Percentiles rank a stretch among this genome's conserved stretches.
phyloP scores from a whole-genome alignment of 2,888 invertebrate genomes.

The Mimachlamys varia region DNA sequence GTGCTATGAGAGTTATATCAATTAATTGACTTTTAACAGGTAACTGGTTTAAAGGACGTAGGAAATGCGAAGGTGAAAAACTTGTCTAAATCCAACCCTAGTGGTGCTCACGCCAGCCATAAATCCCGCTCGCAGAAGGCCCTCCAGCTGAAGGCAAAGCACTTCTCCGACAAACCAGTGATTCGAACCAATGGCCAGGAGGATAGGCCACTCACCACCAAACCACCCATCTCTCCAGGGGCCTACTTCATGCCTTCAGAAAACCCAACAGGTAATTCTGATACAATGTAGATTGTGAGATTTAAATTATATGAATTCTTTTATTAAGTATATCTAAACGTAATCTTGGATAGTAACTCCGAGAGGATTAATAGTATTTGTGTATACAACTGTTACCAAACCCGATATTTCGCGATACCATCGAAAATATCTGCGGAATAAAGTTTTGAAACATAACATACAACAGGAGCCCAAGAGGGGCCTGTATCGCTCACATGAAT shows the following conservation, averaged over 20 bases:
- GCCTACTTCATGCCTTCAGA: slow-evolving; percentile 50
- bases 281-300: neutral
- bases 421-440: no score
- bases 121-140: neutral
- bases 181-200: neutral
- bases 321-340: no score
- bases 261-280: slow-evolving; percentile 45
- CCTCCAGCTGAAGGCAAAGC: neutral
- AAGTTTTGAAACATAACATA: no score
- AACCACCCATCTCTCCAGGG: neutral
- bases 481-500: no score
- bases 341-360: no score
- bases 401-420: no score
- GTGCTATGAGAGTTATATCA: no score
- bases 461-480: no score
- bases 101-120: neutral
- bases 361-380: no score
- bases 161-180: slow-evolving; percentile 5
- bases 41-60: neutral
- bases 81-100: slow-evolving; percentile 4
- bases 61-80: neutral
- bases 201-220: neutral
- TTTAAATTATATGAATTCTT: no score
- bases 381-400: no score
- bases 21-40: no score